Evolutionary conservation across 2,797 vertebrate species (phyloP).

Genomic region (Catamblyrhynchus diadema): DNA sequence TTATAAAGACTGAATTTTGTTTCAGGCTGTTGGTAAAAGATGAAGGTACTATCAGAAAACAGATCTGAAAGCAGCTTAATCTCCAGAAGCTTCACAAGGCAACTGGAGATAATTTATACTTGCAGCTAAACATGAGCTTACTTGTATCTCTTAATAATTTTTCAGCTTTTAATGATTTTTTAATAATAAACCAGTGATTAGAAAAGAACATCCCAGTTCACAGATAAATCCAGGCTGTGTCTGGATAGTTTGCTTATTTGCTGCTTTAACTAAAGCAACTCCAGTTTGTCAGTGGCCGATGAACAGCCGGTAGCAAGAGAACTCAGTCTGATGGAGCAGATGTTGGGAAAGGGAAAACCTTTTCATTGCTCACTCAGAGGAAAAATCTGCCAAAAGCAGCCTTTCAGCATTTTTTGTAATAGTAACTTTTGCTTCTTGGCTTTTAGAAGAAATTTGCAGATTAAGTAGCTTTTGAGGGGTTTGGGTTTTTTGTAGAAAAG

Average conservation of each 20-base stretch:
- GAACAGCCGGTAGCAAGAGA: not conserved
- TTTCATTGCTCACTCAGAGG: not conserved
- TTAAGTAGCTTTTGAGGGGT: not conserved
- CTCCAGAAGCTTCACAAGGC: conserved; percentile 5
- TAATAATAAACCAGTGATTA: conserved; percentile 21
- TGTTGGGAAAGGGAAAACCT: conserved; percentile 10
- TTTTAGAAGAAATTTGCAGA: conserved; percentile 4
- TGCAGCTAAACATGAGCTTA: not conserved
- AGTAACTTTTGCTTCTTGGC: not conserved
- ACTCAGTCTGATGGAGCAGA: conserved; percentile 6
- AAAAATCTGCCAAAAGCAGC: conserved; percentile 22
- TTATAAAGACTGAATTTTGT: conserved; percentile 22
- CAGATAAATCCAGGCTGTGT: not conserved
- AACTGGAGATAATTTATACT: conserved; percentile 19
- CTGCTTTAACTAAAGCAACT: conserved; percentile 18
- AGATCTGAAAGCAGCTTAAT: conserved; percentile 16
- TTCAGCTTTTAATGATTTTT: conserved; percentile 56
- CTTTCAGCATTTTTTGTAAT: not conserved
- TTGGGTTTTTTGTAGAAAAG: not conserved
- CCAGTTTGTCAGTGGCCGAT: not conserved
- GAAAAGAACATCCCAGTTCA: not conserved
- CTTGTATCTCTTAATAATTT: conserved; percentile 38
- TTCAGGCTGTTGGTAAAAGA: conserved; percentile 15
- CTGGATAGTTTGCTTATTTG: not conserved
- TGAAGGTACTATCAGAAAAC: conserved; percentile 25